Evolutionary conservation across 2,888 invertebrate genomes (phyloP), one percentile per base, ranked within the genome.

Genomic region (Bugulina stolonifera): DNA sequence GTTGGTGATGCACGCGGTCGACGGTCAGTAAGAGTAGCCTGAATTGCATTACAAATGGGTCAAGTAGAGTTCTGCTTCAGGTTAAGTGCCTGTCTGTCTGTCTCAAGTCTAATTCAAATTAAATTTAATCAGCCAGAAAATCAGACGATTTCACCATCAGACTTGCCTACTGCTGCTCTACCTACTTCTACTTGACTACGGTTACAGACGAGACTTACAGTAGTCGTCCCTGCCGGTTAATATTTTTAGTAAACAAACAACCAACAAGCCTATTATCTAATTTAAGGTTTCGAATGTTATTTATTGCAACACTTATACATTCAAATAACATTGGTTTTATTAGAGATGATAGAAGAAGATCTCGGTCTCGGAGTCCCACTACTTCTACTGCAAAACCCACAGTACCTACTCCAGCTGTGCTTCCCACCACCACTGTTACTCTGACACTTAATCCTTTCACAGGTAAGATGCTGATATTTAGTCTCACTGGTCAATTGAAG

Each of bases 361-460:
- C 64, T 1, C 25, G 64, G 32, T 64, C 64, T 18, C 27, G 64
- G 2, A 64, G 64, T 32, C 64, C 64, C 5, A 3, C 25, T 3
- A 14, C 55, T 25, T 5, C 23, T 55, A 3, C 25, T 5, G 14
- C 64, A 34, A 27, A 14, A 14, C 64, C 64, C 2, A 5, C 64
- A 14, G 34, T 32, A 18, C 29, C 57, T n/a, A n/a, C 57, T 5
- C 5, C 29, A 18, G 64, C 5, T 29, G 32, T 64, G 27, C 64
- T 32, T 32, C 2, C 32, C 14, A 22, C 64, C 14, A 32, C 25
- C 27, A 64, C 22, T 5, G 64, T 64, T 10, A 64, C 64, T 32
- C 64, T 64, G 29, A 64, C 64, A 18, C 64, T 64, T n/a, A 64
- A 64, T 32, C 64, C 64, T 32, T 64, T 64, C 64, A 64, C 64